Evolutionary conservation across 1,140 invertebrate genomes (phyloP).

Genomic region (Alviniconcha marisindica): DNA sequence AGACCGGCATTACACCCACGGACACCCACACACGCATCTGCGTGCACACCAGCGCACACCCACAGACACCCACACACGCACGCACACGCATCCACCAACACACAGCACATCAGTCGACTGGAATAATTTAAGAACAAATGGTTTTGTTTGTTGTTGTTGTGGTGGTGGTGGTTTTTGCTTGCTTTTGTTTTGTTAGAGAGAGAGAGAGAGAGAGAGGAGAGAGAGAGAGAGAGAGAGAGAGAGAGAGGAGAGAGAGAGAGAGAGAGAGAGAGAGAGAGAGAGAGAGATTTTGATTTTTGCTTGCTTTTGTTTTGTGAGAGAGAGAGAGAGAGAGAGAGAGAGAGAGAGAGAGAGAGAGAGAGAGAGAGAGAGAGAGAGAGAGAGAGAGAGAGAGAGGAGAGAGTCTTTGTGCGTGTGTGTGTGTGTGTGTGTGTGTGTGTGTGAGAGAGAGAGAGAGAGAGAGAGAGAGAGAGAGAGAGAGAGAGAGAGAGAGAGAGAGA

Average conservation of each 20-base stretch:
- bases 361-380: not conserved
- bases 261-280: conserved; percentile 17
- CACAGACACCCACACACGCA: not conserved
- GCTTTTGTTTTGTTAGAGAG: no score
- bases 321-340: conserved; percentile 8
- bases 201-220: conserved; percentile 7
- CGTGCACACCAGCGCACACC: not conserved
- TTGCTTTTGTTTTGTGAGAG: no score
- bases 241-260: not conserved
- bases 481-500: not conserved
- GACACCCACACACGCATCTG: not conserved
- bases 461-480: not conserved
- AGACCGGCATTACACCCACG: no score
- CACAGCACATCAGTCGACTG: not conserved
- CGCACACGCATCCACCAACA: not conserved
- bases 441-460: not conserved
- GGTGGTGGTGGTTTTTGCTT: no score
- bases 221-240: not conserved
- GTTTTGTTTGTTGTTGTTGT: no score
- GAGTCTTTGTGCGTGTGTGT: no score
- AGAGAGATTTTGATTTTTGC: no score
- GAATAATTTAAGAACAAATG: no score
- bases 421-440: no score
- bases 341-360: conserved; percentile 1
- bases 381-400: not conserved